Base-by-base conservation (phyloP, 2,797 vertebrate species). In the Pipistrellus pipistrellus region DNA sequence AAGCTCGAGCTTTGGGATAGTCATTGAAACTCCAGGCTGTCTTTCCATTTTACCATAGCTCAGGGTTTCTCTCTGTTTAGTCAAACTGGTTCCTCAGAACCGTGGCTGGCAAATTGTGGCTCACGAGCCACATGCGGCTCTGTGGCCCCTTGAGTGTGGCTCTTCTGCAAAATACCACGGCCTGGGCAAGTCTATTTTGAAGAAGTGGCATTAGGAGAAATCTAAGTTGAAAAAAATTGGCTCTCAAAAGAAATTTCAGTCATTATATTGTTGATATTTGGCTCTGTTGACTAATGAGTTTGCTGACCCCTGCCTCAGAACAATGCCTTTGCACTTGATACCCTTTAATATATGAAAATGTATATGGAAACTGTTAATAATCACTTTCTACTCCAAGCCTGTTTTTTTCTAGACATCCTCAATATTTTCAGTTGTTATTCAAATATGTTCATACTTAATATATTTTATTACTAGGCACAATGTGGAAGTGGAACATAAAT, bases 341-440 rank as follows among this genome's bases (percentile, higher is more conserved):
- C 11, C 41, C 25, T 92, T 90, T 95, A 41, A 80, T 27, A 27
- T 76, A 72, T 27, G 59, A n/a, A 64, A 64, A 30, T n/a, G 13
- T 15, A 48, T 57, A 27, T 89, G 23, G 73, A 85, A 32, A 90
- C n/a, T 35, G 3, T 82, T 84, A 84, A 11, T 77, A 21, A 90
- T 55, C 11, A 18, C 4, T 4, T 59, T 77, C 72, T 9, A 35
- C 14, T 82, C 30, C 4, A 55, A 88, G 41, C 13, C 23, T 30
- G 32, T 72, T 62, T 78, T 76, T 69, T 68, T 53, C 55, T 81
- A 2, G 20, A 68, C 21, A 85, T 0, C 4, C n/a, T 87, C 32
- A 86, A 4, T 75, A 11, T 86, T 90, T 90, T 80, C 35, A 76
- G 9, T 75, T 64, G 20, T 64, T 75, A 64, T 95, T 83, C 32